Conservation (phyloP, 2,888 invertebrate species). For the Selenia dentaria region DNA sequence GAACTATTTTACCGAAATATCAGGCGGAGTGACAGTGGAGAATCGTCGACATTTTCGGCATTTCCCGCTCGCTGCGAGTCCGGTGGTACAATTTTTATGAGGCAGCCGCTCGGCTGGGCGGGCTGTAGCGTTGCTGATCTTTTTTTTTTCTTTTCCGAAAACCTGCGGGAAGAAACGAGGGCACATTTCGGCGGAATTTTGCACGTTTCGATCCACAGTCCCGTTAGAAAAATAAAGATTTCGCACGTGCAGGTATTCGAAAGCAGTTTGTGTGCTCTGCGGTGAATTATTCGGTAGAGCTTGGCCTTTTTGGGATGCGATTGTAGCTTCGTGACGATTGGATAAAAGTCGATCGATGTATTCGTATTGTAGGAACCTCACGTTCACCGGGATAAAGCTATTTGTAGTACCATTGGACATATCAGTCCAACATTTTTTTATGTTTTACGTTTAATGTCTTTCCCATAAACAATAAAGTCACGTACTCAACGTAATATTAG, state of each 20-base stretch:
- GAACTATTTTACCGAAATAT: conserved; percentile 30
- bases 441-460: too few relatives aligned
- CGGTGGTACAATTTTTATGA: conserved; percentile 73
- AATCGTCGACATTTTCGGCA: conserved; percentile 49
- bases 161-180: conserved; percentile 57
- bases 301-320: conserved; percentile 3
- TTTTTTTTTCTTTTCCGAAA: conserved; percentile 56
- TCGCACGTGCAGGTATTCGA: conserved; percentile 18
- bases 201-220: conserved; percentile 55
- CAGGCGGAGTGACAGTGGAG: conserved; percentile 31
- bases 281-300: conserved; percentile 12
- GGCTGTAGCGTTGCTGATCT: conserved; percentile 31
- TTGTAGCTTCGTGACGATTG: conserved; percentile 11
- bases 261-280: conserved; percentile 10
- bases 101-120: conserved; percentile 44
- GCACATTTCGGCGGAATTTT: conserved; percentile 67
- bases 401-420: neutral
- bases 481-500: too few relatives aligned
- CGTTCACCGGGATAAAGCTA: neutral
- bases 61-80: conserved; percentile 47
- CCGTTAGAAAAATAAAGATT: conserved; percentile 59
- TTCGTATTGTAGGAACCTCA: neutral
- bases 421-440: neutral
- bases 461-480: too few relatives aligned
- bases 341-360: too few relatives aligned